Conservation (phyloP, 2,797 vertebrate species). For the Gambelia wislizenii region DNA sequence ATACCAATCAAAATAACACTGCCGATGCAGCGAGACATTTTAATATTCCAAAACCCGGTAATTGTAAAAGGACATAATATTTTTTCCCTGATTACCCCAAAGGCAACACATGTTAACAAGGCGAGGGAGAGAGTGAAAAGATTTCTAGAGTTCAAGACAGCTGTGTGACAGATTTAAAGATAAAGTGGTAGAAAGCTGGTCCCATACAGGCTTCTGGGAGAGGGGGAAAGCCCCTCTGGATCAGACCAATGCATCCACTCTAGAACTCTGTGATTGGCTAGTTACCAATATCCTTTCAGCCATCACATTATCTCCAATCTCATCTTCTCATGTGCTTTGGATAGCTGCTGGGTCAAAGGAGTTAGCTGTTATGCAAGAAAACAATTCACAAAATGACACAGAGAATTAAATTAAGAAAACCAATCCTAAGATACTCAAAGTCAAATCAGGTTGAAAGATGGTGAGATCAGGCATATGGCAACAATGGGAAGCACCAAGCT, state of each 20-base stretch:
- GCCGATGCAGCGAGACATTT: slow-evolving; percentile 97
- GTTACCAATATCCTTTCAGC: background rate
- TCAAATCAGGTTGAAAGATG: background rate
- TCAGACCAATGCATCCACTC: rapidly evolving
- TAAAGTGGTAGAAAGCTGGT: slow-evolving; percentile 70
- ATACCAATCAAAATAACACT: slow-evolving; percentile 98
- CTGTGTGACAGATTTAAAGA: slow-evolving; percentile 84
- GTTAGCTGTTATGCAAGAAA: background rate
- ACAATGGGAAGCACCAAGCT: background rate
- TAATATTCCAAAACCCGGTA: slow-evolving; percentile 98
- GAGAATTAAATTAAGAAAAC: background rate
- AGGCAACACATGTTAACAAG: slow-evolving; percentile 90
- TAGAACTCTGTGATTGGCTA: rapidly evolving
- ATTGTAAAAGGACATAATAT: slow-evolving; percentile 97
- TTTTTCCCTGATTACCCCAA: slow-evolving; percentile 92
- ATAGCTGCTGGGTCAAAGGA: background rate
- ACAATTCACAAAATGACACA: background rate
- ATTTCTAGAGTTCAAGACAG: slow-evolving; percentile 85
- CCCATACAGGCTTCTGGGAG: background rate
- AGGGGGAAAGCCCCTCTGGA: background rate
- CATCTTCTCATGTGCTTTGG: background rate
- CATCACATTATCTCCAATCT: rapidly evolving
- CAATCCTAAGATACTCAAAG: background rate
- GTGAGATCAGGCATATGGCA: background rate
- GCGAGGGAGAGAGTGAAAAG: slow-evolving; percentile 82